Base-by-base conservation (phyloP, 2,888 invertebrate species). In the Hedychridium roseum region DNA sequence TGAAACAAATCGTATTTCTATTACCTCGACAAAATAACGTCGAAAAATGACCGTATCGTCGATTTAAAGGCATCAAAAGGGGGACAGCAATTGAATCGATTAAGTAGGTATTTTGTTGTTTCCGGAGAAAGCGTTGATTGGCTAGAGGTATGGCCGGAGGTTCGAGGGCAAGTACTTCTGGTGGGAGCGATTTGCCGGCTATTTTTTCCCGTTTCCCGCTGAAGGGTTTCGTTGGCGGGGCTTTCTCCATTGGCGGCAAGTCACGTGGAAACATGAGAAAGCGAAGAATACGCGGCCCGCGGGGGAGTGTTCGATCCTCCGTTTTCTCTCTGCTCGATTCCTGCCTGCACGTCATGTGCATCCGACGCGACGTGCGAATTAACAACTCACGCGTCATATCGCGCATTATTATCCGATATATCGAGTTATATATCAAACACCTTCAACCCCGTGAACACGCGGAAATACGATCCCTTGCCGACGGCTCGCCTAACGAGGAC, bases 381-480 rank as follows among this genome's bases (percentile, higher is more conserved):
- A 73, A 71, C 71, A 71, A 72, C 70, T 71, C 68, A 71, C 73
- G 73, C 72, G 65, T 71, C 73, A 73, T 74, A 70, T 76, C 72
- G 66, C 67, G 61, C 68, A 70, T 74, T 77, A 77, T 77, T 74
- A 75, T 74, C 66, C 69, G 70, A 74, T 77, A 60, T 55, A 74
- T 71, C 70, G 70, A 62, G 73, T 71, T 74, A 74, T 76, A 69
- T 71, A 71, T 73, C 69, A 71, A 70, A 73, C 71, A 67, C 65
- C 65, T 70, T 51, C 56, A 36, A 23, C 57, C 65, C 36, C 43
- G 43, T 42, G 42, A 36, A 34, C 30, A 27, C 30, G 50, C 42
- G 39, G 48, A 53, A 51, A 2, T 51, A 38, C 56, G 54, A 47
- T 26, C 16, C n/a, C 41, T 43, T 40, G 50, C 43, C 15, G 36